Evolutionary conservation across 2,797 vertebrate species (phyloP), one percentile per base, ranked within the genome.

Genomic region (Sylvilagus floridanus): DNA sequence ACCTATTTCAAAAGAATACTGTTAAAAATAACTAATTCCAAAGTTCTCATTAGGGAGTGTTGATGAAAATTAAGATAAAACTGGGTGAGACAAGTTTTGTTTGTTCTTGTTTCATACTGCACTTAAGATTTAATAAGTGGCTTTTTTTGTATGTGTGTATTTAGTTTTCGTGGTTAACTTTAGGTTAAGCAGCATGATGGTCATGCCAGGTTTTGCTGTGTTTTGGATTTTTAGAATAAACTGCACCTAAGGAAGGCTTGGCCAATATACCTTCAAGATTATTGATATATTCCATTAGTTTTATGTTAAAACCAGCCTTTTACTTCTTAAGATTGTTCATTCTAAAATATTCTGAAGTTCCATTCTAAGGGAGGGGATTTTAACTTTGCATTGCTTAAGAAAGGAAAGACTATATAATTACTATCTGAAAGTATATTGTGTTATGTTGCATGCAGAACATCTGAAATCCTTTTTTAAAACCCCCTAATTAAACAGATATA

Each of bases 251-350:
- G 92, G 91, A 98, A 97, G 98, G 97, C 93, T 98, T 96, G 98
- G 98, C 97, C 97, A 98, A 96, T 76, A 62, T 65, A 97, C 95
- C 73, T 95, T 97, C 98, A 98, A 88, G 79, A 97, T 97, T 98
- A 98, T 96, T 97, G 97, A 99, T 98, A 97, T 94, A 97, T 63
- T 96, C 97, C 96, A 97, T 98, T 98, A 97, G 78, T 82, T 79
- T 60, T 87, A 50, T 54, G 84, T 92, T 65, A 96, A 89, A 95
- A 96, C 81, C n/a, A 97, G 79, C n/a, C 42, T 96, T 72, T 83
- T 84, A 37, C 96, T 97, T 72, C 57, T 95, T 94, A 90, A 79
- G 30, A 91, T 2, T 37, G 0, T 11, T 65, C 47, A 79, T 77
- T 92, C 79, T 66, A 90, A 75, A 57, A 88, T 69, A 28, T 63